A percentile compares a stretch with the other conserved stretches of the same genome.
phyloP scores from a whole-genome alignment of 2,797 vertebrate genomes.

The Dicrostonyx torquatus region DNA sequence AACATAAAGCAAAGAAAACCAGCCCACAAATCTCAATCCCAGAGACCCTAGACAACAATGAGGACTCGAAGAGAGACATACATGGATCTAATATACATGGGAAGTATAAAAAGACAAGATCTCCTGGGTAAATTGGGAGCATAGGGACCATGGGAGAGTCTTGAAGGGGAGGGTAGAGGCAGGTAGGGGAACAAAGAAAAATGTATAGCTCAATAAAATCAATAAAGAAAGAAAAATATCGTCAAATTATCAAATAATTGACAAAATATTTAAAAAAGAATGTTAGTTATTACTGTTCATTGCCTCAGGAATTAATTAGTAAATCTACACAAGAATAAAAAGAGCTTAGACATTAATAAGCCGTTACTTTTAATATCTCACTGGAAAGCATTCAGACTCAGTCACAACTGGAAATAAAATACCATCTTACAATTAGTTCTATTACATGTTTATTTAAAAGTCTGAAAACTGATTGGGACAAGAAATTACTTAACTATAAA shows the following conservation, averaged over 20 bases:
- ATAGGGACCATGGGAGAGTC: too few species aligned
- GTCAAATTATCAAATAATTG: background rate
- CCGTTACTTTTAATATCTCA: background rate
- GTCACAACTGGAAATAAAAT: background rate
- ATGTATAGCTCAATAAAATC: too few species aligned
- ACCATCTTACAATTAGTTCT: slow-evolving; percentile 4
- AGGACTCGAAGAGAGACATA: too few species aligned
- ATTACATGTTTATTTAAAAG: slow-evolving; percentile 66
- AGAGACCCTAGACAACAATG: too few species aligned
- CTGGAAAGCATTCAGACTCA: background rate
- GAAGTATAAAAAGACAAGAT: too few species aligned
- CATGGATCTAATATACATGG: too few species aligned
- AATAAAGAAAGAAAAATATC: too few species aligned
- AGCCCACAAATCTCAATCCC: too few species aligned
- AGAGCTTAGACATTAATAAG: background rate
- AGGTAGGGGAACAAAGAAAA: too few species aligned
- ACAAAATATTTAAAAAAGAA: background rate
- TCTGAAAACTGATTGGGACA: slow-evolving; percentile 2
- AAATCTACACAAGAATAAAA: slow-evolving; percentile 8
- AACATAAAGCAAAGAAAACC: too few species aligned
- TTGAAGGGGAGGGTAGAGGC: too few species aligned
- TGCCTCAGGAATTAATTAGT: background rate
- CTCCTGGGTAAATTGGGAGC: too few species aligned
- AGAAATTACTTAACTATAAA: background rate
- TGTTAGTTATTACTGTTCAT: background rate